Evolutionary conservation across 2,888 invertebrate species (phyloP).

Genomic region (Epirrita christyi): DNA sequence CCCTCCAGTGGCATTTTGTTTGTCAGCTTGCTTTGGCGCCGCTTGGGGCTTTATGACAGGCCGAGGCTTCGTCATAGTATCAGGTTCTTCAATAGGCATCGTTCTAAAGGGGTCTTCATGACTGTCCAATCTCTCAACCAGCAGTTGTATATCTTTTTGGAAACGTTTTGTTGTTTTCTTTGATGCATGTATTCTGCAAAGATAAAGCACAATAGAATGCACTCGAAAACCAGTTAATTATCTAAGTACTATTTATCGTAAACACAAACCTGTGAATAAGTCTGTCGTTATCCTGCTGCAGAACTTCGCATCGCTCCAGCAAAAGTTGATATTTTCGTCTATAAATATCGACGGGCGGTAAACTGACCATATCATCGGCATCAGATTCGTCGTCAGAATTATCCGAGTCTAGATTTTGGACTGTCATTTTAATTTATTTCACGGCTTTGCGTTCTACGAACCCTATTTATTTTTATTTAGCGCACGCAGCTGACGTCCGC

Average conservation of each 20-base stretch:
- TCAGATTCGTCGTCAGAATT: slow-evolving; percentile 76
- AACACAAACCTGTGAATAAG: slow-evolving; percentile 86
- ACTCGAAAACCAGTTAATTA: slow-evolving; percentile 35
- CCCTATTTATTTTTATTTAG: slow-evolving; percentile 71
- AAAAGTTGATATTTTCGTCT: slow-evolving; percentile 90
- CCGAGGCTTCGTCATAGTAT: slow-evolving; percentile 54
- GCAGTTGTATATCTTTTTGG: slow-evolving; percentile 88
- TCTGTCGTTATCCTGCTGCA: slow-evolving; percentile 91
- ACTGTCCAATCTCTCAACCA: slow-evolving; percentile 87
- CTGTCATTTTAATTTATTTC: slow-evolving; percentile 85
- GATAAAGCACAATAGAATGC: slow-evolving; percentile 41
- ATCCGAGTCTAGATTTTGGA: slow-evolving; percentile 81
- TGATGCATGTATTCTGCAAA: slow-evolving; percentile 87
- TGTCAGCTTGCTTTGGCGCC: slow-evolving; percentile 61
- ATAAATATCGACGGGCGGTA: slow-evolving; percentile 87
- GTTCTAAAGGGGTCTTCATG: slow-evolving; percentile 89
- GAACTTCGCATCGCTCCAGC: slow-evolving; percentile 89
- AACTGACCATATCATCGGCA: slow-evolving; percentile 81
- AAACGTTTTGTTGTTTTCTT: slow-evolving; percentile 88
- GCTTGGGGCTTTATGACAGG: slow-evolving; percentile 57
- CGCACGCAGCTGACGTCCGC: slow-evolving; percentile 48
- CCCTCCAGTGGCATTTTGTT: slow-evolving; percentile 57
- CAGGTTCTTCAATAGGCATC: slow-evolving; percentile 83
- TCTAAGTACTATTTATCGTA: slow-evolving; percentile 34
- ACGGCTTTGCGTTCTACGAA: slow-evolving; percentile 75